A percentile compares a stretch with the other conserved stretches of the same genome.
phyloP scores from a whole-genome alignment of 2,113 vertebrate species.

The Gymnobelideus leadbeateri region DNA sequence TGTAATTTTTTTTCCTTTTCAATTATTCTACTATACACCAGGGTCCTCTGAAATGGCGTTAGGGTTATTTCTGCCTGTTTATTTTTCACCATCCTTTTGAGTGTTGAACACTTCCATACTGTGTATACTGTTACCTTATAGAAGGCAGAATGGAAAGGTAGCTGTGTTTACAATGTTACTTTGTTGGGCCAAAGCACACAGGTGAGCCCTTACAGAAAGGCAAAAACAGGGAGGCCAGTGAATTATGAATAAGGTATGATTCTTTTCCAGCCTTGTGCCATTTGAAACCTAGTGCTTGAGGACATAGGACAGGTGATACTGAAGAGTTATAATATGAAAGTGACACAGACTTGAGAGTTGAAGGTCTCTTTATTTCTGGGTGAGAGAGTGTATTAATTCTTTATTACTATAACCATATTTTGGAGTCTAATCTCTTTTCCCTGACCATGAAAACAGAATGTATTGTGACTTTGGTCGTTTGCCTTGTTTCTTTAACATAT shows the following conservation, averaged over 20 bases:
- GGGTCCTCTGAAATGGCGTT: neutral
- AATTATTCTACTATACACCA: neutral
- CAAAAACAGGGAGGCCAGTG: conserved; percentile 4
- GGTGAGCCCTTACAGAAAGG: neutral
- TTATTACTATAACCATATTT: neutral
- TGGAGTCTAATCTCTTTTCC: neutral
- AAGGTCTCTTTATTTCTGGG: neutral
- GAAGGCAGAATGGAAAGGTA: neutral
- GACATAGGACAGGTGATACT: neutral
- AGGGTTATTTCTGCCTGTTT: neutral
- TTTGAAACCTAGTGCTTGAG: neutral
- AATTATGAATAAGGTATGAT: conserved; percentile 58
- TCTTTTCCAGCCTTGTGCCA: conserved; percentile 20
- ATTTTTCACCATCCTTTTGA: neutral
- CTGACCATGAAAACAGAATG: neutral
- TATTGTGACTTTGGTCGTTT: neutral
- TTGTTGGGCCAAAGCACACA: neutral
- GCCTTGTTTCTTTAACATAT: neutral
- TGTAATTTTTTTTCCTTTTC: neutral
- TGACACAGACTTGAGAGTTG: neutral
- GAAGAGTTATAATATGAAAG: neutral
- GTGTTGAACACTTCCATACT: neutral
- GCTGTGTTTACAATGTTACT: neutral
- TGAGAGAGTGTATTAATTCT: neutral
- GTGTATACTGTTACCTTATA: neutral